phyloP scores from a whole-genome alignment of 1,140 invertebrate species.

The Dufourea novaeangliae region DNA sequence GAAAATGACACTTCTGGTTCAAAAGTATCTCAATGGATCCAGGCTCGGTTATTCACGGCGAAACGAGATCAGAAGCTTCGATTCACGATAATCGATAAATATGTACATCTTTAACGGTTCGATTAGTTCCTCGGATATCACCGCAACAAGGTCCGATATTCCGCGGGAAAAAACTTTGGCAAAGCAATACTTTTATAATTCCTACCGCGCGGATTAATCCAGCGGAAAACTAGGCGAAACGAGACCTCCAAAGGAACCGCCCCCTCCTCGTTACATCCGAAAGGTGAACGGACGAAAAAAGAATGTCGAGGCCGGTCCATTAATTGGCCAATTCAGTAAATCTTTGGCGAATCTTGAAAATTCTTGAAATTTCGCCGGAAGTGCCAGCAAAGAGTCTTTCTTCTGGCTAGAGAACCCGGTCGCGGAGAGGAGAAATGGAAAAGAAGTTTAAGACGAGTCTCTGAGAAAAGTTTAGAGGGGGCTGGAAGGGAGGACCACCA shows the following conservation, averaged over 20 bases:
- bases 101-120: no score
- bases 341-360: constrained; percentile 60
- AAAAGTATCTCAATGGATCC: no score
- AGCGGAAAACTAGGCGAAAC: constrained; percentile 31
- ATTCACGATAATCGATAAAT: no score
- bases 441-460: constrained; percentile 57
- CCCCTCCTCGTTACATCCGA: neutral
- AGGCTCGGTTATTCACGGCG: no score
- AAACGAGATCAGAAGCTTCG: no score
- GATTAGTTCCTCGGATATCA: no score
- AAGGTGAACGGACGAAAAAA: constrained; percentile 3
- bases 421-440: neutral
- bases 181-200: constrained; percentile 43
- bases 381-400: constrained; percentile 25
- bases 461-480: constrained; percentile 48
- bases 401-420: neutral
- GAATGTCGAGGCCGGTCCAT: constrained; percentile 10
- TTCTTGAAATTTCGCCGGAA: constrained; percentile 54
- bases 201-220: constrained; percentile 28
- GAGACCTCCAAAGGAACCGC: neutral
- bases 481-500: no score
- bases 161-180: neutral
- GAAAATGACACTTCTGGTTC: no score
- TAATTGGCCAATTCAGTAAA: constrained; percentile 57
- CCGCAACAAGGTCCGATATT: neutral